A percentile compares a stretch with the other conserved stretches of the same genome.
Conservation (phyloP, 23 tunicate species). For the Pegea sp. region DNA sequence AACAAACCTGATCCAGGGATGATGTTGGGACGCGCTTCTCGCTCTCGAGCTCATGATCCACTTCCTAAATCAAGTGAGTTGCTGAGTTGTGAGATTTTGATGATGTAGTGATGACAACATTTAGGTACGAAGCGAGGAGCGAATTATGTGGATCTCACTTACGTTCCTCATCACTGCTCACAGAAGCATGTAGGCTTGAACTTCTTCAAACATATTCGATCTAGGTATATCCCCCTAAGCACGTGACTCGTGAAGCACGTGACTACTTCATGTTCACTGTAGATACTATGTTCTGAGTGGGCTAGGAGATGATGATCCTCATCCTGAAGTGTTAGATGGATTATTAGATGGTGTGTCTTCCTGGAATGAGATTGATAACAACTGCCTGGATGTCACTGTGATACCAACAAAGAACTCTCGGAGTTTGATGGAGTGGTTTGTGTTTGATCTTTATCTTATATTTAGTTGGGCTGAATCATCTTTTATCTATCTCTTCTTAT, state of each 20-base stretch:
- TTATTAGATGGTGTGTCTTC: slow-evolving; percentile 42
- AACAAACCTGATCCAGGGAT: too few species aligned
- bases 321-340: slow-evolving; percentile 9
- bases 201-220: slow-evolving; percentile 50
- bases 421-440: slow-evolving; percentile 33
- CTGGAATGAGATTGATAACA: slow-evolving; percentile 26
- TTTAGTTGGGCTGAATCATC: neutral
- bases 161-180: slow-evolving; percentile 59
- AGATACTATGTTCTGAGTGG: slow-evolving; percentile 81
- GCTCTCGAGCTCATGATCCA: too few species aligned
- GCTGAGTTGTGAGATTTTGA: too few species aligned
- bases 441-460: neutral
- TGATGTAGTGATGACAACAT: too few species aligned
- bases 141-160: slow-evolving; percentile 42
- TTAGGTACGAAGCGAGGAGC: neutral
- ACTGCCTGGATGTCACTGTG: slow-evolving; percentile 66
- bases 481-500: too few species aligned
- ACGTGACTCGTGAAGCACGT: neutral
- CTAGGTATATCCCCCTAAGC: slow-evolving; percentile 11
- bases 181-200: slow-evolving; percentile 28
- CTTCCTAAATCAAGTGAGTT: too few species aligned
- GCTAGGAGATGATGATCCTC: slow-evolving; percentile 24
- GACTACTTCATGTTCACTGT: neutral
- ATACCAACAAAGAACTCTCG: slow-evolving; percentile 64
- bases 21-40: too few species aligned